Base-by-base conservation (phyloP, 2,888 invertebrate genomes). In the Chalcosyrphus nemorum region DNA sequence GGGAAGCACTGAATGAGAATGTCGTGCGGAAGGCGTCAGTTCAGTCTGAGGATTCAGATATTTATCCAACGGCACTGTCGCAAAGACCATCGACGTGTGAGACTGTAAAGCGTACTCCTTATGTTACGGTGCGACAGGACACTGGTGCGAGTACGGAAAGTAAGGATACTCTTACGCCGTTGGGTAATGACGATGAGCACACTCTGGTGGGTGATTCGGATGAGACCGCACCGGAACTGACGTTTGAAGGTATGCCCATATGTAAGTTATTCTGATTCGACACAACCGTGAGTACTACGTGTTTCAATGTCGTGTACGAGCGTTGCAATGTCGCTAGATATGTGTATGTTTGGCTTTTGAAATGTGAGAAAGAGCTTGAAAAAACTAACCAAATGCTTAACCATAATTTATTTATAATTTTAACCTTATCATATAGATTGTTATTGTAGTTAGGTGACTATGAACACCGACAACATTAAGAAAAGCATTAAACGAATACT, bases 91-190 rank as follows among this genome's bases (percentile, higher is more conserved):
- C 91, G 38, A 90, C 90, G 1, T 89, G 89, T 41, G 91, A 91
- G 86, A 89, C 90, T 9, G 89, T 91, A 0, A 90, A 90, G 43
- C 89, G 90, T 11, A 91, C 91, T 5, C 90, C 92, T 1, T 90
- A 91, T 80, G 88, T 92, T 1, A 90, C 90, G 0, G 90, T 91
- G 56, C 89, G 91, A 6, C 92, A 92, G 86, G 92, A 91, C 50
- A 91, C 91, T 1, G 89, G 89, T 5, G 90, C 91, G 50, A 92
- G 92, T 84, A 91, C 91, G 0, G 92, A 92, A 85, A 92, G 92
- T 80, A 91, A 91, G 87, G 92, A 92, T 47, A 92, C 92, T 0
- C 74, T 92, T 1, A 92, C 92, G 4, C 92, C 92, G 9, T 81
- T 92, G 74, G 92, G 90, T 50, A 88, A 87, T 61, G 89, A 89